These are phyloP conservation scores for Trachurus trachurus DNA, from an alignment of 2,797 vertebrate genomes.

Conservation along the genomic window DNA sequence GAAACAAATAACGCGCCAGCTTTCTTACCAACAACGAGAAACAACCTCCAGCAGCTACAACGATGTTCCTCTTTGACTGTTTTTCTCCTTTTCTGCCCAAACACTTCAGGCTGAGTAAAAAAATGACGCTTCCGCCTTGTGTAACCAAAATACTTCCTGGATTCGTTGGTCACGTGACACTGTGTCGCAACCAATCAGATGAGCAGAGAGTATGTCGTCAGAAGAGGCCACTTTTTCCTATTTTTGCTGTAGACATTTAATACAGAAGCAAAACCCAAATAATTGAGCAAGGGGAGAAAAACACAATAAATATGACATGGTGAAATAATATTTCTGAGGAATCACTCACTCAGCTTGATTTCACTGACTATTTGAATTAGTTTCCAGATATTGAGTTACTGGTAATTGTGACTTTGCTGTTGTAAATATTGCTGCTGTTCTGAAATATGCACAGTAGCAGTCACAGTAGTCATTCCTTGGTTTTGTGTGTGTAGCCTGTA, in stretches of 20 bases:
- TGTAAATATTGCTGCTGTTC: too few relatives aligned
- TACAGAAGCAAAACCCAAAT: background rate
- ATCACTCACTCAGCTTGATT: too few relatives aligned
- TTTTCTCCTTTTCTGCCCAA: slow-evolving; percentile 44
- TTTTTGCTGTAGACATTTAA: background rate
- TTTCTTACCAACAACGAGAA: slow-evolving; percentile 52
- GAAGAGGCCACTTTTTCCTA: background rate
- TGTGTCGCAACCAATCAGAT: slow-evolving; percentile 35
- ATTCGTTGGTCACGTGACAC: slow-evolving; percentile 79
- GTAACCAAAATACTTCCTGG: slow-evolving; percentile 87
- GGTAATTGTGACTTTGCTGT: too few relatives aligned
- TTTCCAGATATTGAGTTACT: too few relatives aligned
- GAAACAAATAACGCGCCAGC: background rate
- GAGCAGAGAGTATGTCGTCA: background rate
- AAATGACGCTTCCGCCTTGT: slow-evolving; percentile 90
- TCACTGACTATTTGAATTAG: too few relatives aligned
- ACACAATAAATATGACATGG: background rate
- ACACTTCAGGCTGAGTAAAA: slow-evolving; percentile 60
- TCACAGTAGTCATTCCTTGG: too few relatives aligned
- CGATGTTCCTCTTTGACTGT: slow-evolving; percentile 14
- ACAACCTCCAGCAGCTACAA: background rate
- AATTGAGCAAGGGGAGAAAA: background rate
- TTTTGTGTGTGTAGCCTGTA: too few relatives aligned
- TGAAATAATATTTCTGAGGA: background rate
- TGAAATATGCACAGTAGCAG: too few relatives aligned